Percentiles rank a stretch among this genome's conserved stretches.
Conservation (phyloP, 2,113 vertebrate genomes). For the Pomatostomus ruficeps region DNA sequence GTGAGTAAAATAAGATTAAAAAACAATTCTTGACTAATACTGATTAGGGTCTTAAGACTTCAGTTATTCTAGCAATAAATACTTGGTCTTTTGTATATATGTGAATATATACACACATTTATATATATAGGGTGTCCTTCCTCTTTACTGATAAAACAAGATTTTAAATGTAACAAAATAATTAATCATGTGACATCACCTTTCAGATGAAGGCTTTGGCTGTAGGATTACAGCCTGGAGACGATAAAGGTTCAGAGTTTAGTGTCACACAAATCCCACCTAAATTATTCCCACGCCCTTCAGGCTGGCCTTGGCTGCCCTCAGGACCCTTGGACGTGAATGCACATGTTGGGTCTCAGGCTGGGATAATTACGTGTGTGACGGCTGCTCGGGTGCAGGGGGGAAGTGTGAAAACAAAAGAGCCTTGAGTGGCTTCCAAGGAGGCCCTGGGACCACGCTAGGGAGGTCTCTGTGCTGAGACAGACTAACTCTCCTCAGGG, state of each 20-base stretch:
- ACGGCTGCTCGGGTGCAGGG: not conserved
- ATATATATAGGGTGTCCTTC: not conserved
- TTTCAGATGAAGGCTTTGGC: not conserved
- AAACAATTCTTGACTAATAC: not conserved
- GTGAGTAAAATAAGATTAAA: not conserved
- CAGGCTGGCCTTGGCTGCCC: slow-evolving; percentile 1
- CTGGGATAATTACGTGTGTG: not conserved
- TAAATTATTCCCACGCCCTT: not conserved
- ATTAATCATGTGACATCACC: not conserved
- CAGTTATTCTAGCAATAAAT: not conserved
- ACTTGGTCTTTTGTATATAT: not conserved
- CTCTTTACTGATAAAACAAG: not conserved
- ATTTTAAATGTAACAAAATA: not conserved
- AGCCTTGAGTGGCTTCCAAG: not conserved
- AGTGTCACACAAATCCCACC: not conserved
- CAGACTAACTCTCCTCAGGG: not conserved
- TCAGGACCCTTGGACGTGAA: not conserved
- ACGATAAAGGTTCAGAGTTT: not conserved
- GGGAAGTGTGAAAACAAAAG: not conserved
- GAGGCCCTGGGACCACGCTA: not conserved
- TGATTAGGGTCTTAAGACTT: not conserved
- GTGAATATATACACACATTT: not conserved
- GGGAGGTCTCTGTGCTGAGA: not conserved
- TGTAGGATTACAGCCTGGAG: not conserved
- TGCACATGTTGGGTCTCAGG: not conserved